phyloP scores from a whole-genome alignment of 2,888 invertebrate genomes.

The Rhodophaea formosa region DNA sequence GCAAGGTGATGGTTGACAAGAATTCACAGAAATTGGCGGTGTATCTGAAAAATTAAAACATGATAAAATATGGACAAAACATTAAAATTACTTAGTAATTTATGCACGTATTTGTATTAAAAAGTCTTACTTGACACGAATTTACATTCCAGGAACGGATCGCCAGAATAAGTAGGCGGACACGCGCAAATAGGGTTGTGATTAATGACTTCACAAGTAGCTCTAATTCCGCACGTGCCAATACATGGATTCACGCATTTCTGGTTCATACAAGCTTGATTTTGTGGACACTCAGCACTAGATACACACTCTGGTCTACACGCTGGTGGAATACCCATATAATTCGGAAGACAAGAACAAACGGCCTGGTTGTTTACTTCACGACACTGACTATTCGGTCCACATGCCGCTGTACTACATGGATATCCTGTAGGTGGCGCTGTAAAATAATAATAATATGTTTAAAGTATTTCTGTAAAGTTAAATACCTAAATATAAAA shows the following conservation, averaged over 20 bases:
- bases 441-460: conserved; percentile 34
- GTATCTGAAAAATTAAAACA: conserved; percentile 43
- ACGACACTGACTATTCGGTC: conserved; percentile 85
- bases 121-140: conserved; percentile 55
- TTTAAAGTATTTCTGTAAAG: background rate
- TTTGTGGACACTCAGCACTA: conserved; percentile 85
- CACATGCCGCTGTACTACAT: conserved; percentile 87
- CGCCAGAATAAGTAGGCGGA: conserved; percentile 83
- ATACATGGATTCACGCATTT: conserved; percentile 88
- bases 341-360: conserved; percentile 86
- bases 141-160: conserved; percentile 82
- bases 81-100: background rate
- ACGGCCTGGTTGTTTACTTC: conserved; percentile 84
- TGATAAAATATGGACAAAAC: background rate
- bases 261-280: conserved; percentile 86
- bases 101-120: background rate
- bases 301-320: conserved; percentile 88
- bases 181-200: conserved; percentile 89
- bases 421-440: conserved; percentile 69
- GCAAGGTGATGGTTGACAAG: conserved; percentile 90
- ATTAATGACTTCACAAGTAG: conserved; percentile 84
- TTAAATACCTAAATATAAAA: too few relatives aligned
- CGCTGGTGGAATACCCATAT: conserved; percentile 86
- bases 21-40: conserved; percentile 70
- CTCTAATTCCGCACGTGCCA: conserved; percentile 84